Evolutionary conservation across 2,888 invertebrate species (phyloP).

Genomic region (Beris chalybata): DNA sequence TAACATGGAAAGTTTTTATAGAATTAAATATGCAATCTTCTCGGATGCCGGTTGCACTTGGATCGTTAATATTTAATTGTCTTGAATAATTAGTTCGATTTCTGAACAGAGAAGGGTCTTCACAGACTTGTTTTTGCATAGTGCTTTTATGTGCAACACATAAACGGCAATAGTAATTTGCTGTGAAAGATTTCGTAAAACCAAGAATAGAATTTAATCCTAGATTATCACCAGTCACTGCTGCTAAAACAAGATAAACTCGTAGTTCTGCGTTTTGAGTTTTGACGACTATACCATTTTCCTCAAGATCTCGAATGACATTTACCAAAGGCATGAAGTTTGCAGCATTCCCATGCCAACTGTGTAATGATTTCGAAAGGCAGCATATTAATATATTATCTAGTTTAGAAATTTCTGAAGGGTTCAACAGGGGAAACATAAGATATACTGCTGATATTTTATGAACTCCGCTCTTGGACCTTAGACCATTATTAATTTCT

Average conservation of each 20-base stretch:
- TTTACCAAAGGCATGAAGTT: conserved; percentile 17
- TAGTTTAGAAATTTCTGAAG: conserved; percentile 27
- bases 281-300: conserved; percentile 21
- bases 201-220: conserved; percentile 40
- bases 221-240: conserved; percentile 41
- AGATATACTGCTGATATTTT: conserved; percentile 31
- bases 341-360: conserved; percentile 1
- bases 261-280: not conserved
- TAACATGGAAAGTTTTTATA: conserved; percentile 37
- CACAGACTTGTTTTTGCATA: conserved; percentile 21
- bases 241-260: conserved; percentile 37
- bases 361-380: conserved; percentile 16
- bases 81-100: conserved; percentile 28
- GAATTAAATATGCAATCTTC: conserved; percentile 35
- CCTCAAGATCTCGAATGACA: conserved; percentile 31
- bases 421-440: conserved; percentile 26
- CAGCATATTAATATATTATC: conserved; percentile 30
- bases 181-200: conserved; percentile 39
- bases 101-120: conserved; percentile 26
- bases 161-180: conserved; percentile 35
- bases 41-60: conserved; percentile 35
- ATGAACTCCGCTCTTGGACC: conserved; percentile 30
- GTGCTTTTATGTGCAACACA: conserved; percentile 37
- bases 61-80: conserved; percentile 13
- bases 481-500: conserved; percentile 31